A percentile compares a stretch with the other conserved stretches of the same genome.
phyloP scores from a whole-genome alignment of 2,797 vertebrate species.

The Aselliscus stoliczkanus region DNA sequence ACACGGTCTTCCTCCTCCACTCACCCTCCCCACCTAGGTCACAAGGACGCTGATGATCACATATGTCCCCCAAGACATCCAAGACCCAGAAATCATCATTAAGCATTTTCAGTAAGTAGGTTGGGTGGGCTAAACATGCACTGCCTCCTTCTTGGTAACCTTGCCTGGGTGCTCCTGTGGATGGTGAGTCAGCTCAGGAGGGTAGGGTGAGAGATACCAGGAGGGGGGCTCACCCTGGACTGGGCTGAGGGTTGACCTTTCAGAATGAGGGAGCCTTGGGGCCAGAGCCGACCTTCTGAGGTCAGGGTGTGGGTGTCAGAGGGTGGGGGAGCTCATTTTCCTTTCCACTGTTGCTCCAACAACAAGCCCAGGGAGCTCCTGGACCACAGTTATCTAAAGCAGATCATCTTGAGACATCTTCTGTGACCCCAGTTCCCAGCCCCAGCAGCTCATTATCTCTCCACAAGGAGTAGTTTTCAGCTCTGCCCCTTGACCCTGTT shows the following conservation, averaged over 20 bases:
- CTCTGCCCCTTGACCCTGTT: not conserved
- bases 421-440: not conserved
- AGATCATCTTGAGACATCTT: not conserved
- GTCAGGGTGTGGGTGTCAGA: not conserved
- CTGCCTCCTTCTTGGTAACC: fast-evolving
- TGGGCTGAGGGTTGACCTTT: not conserved
- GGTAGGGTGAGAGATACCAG: not conserved
- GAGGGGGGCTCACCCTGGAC: not conserved
- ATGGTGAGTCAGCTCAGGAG: not conserved
- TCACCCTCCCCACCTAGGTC: constrained; percentile 80
- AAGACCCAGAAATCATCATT: constrained; percentile 92
- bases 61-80: constrained; percentile 91
- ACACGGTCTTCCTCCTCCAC: not conserved
- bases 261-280: not conserved
- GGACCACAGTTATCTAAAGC: not conserved
- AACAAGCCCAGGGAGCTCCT: too few relatives aligned
- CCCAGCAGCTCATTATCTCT: not conserved
- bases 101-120: constrained; percentile 97
- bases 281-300: not conserved
- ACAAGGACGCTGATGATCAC: constrained; percentile 96
- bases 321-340: not conserved
- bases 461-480: not conserved
- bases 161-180: not conserved
- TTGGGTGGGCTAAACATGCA: fast-evolving
- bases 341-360: not conserved